Conservation (phyloP, 2,797 vertebrate genomes). For the Benthosema pterotum region DNA sequence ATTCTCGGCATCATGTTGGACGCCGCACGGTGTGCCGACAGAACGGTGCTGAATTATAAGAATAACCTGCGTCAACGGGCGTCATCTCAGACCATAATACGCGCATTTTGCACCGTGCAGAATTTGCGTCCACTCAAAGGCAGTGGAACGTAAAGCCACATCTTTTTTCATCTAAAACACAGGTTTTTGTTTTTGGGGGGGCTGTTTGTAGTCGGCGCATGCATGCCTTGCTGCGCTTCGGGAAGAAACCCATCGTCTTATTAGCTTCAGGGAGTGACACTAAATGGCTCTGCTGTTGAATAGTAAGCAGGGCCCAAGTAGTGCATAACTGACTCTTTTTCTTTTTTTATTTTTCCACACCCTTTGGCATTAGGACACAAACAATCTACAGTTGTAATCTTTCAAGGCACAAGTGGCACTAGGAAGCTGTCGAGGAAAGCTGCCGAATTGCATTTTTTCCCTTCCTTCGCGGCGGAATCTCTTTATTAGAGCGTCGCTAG, state of each 20-base stretch:
- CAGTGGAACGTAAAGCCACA: constrained; percentile 22
- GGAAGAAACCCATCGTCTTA: not conserved
- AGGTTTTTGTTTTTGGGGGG: too few relatives aligned
- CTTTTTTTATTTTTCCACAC: constrained; percentile 2
- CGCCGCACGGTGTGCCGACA: not conserved
- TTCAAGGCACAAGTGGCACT: constrained; percentile 37
- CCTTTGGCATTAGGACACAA: constrained; percentile 24
- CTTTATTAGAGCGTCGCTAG: constrained; percentile 62
- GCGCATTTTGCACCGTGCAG: constrained; percentile 43
- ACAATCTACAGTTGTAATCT: constrained; percentile 44
- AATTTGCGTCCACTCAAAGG: constrained; percentile 24
- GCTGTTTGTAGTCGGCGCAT: not conserved
- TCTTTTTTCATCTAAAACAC: constrained; percentile 44
- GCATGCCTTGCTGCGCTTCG: not conserved
- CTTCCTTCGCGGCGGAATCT: constrained; percentile 42
- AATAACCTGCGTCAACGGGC: constrained; percentile 33
- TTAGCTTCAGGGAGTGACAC: constrained; percentile 11
- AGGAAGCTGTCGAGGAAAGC: constrained; percentile 31
- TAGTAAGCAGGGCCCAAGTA: constrained; percentile 11
- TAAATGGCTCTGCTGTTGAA: constrained; percentile 8
- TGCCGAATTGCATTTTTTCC: constrained; percentile 53
- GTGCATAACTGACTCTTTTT: constrained; percentile 9
- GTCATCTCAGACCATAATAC: constrained; percentile 40
- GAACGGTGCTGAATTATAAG: constrained; percentile 13
- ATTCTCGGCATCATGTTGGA: constrained; percentile 28